Evolutionary conservation across 2,797 vertebrate species (phyloP).

Genomic region (Bradypodion ventrale): DNA sequence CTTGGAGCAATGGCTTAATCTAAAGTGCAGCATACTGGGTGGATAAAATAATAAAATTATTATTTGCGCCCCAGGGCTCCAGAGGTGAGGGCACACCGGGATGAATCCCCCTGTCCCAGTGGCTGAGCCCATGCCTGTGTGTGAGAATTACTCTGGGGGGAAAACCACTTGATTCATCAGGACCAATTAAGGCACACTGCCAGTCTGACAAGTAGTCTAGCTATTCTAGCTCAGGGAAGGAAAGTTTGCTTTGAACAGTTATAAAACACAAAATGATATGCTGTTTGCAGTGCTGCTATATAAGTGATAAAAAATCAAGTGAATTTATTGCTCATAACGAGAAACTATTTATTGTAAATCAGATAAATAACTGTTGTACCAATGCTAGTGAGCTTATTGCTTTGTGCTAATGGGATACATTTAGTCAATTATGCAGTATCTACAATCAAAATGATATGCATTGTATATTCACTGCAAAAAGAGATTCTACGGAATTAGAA

Average conservation of each 20-base stretch:
- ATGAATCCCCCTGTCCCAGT: too few relatives aligned
- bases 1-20: too few relatives aligned
- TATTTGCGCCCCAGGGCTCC: too few relatives aligned
- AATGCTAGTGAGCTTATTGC: slow-evolving; percentile 41
- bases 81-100: too few relatives aligned
- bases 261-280: slow-evolving; percentile 4
- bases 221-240: slow-evolving; percentile 13
- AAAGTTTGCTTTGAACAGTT: neutral
- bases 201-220: neutral
- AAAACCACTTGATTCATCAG: neutral
- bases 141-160: neutral
- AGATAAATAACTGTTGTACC: slow-evolving; percentile 39
- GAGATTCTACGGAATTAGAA: slow-evolving; percentile 50
- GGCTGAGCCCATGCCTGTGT: too few relatives aligned
- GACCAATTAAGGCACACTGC: slow-evolving; percentile 4
- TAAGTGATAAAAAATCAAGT: neutral
- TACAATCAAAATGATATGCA: slow-evolving; percentile 46
- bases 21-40: too few relatives aligned
- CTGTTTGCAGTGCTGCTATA: neutral
- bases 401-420: slow-evolving; percentile 43
- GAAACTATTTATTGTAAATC: slow-evolving; percentile 34
- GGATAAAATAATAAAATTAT: too few relatives aligned
- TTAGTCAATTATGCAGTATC: slow-evolving; percentile 39
- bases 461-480: slow-evolving; percentile 42
- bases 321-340: neutral